phyloP scores from a whole-genome alignment of 2,113 vertebrate genomes.

The Bubo blakistoni region DNA sequence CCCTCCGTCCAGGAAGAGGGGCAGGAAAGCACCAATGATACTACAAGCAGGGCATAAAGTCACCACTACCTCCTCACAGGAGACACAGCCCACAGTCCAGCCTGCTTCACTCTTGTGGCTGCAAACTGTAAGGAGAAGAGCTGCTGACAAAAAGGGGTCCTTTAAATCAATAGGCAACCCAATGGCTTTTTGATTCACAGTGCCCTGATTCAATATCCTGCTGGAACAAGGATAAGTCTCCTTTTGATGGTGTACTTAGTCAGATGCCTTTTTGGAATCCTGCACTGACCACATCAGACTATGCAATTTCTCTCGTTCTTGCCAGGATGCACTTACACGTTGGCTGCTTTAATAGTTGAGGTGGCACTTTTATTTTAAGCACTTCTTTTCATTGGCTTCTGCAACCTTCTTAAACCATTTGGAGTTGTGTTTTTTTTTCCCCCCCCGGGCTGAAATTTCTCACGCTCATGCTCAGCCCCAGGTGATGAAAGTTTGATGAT shows the following conservation, averaged over 20 bases:
- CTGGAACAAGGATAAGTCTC: background rate
- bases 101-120: background rate
- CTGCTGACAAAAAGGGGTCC: background rate
- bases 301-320: background rate
- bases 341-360: constrained; percentile 11
- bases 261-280: background rate
- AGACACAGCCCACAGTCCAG: background rate
- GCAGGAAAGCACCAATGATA: background rate
- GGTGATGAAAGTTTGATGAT: constrained; percentile 13
- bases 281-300: constrained; percentile 3
- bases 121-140: background rate
- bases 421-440: background rate
- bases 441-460: background rate
- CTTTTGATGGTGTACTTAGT: background rate
- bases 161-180: background rate
- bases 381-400: constrained; percentile 22
- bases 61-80: background rate
- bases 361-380: constrained; percentile 9
- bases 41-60: background rate
- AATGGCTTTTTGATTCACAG: background rate
- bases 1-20: background rate
- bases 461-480: fast-evolving
- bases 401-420: background rate
- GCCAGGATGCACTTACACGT: background rate
- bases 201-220: background rate